phyloP scores from a whole-genome alignment of 2,888 invertebrate genomes.

The Cataglyphis rosenhaueri region DNA sequence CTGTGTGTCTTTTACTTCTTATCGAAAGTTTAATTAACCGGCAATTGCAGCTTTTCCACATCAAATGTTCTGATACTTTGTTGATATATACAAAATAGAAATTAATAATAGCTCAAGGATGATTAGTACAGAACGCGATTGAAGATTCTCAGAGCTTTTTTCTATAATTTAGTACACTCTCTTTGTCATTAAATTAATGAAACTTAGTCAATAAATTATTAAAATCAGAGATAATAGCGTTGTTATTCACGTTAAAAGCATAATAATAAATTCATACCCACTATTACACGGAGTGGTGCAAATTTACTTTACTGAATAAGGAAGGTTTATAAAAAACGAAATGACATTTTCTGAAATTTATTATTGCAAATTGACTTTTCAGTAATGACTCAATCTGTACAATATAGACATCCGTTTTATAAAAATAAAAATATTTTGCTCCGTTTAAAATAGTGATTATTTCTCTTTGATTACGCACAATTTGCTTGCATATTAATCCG shows the following conservation, averaged over 20 bases:
- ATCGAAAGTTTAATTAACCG: slow-evolving; percentile 29
- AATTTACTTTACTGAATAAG: background rate
- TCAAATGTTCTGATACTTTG: slow-evolving; percentile 26
- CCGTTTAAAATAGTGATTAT: background rate
- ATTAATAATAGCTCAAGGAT: slow-evolving; percentile 22
- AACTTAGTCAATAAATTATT: slow-evolving; percentile 6
- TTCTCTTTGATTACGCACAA: slow-evolving; percentile 3
- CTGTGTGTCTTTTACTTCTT: slow-evolving; percentile 11
- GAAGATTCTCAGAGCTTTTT: background rate
- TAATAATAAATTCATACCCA: slow-evolving; percentile 37
- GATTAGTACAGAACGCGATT: background rate
- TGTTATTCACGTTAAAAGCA: background rate
- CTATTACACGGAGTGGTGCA: background rate
- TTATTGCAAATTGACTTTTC: slow-evolving; percentile 57
- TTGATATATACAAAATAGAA: background rate
- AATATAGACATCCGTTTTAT: slow-evolving; percentile 52
- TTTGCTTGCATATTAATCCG: slow-evolving; percentile 17
- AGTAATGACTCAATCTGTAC: slow-evolving; percentile 22
- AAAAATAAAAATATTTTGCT: slow-evolving; percentile 50
- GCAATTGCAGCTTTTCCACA: slow-evolving; percentile 21
- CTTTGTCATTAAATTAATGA: background rate
- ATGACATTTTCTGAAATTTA: slow-evolving; percentile 49
- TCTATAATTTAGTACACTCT: background rate
- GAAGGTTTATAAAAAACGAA: slow-evolving; percentile 15
- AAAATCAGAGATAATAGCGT: background rate